Evolutionary conservation across 2,888 invertebrate genomes (phyloP).

Genomic region (Leucophora obtusa): DNA sequence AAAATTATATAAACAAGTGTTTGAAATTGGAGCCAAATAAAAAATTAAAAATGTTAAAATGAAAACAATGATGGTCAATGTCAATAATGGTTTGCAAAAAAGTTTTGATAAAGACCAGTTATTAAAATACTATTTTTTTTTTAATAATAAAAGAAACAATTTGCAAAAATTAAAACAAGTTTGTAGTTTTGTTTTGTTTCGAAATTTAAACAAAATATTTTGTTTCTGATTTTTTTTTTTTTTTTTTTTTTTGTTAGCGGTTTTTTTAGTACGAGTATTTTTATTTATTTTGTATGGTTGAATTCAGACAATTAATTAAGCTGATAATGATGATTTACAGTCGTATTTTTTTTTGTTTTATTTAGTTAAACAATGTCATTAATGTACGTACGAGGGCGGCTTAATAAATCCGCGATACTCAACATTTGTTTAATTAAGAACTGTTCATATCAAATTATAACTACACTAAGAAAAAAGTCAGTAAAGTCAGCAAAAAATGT

Average conservation of each 20-base stretch:
- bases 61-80: background rate
- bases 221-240: background rate
- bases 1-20: slow-evolving; percentile 18
- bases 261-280: background rate
- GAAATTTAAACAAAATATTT: too few species aligned
- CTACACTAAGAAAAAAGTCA: too few species aligned
- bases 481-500: too few species aligned
- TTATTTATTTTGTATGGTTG: background rate
- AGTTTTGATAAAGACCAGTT: background rate
- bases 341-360: background rate
- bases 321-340: slow-evolving; percentile 41
- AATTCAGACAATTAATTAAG: slow-evolving; percentile 47
- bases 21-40: slow-evolving; percentile 29
- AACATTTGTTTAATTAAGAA: too few species aligned
- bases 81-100: background rate
- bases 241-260: background rate
- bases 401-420: too few species aligned
- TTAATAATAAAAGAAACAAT: slow-evolving; percentile 4
- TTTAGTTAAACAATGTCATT: background rate
- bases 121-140: background rate
- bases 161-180: background rate
- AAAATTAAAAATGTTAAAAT: background rate
- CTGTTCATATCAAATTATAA: too few species aligned
- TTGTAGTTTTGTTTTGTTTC: too few species aligned
- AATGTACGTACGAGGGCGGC: too few species aligned